Evolutionary conservation across 1,140 invertebrate species (phyloP), one percentile per base, ranked within the genome.

Genomic region (Drosophila malerkotliana): DNA sequence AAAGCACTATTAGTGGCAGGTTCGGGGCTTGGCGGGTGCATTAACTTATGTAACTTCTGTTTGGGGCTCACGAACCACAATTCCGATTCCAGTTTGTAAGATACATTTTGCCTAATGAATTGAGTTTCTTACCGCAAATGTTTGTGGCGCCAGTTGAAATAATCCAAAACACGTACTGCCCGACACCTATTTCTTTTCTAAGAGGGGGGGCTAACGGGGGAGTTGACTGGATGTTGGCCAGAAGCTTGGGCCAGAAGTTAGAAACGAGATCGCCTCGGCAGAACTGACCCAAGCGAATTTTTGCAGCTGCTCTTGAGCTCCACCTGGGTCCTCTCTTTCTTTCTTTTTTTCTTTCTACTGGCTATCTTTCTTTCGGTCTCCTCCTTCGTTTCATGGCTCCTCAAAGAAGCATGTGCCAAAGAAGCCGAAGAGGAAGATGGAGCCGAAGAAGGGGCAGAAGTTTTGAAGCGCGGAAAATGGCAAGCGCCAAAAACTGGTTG

Each of bases 401-500:
- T 58, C 66, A 21, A 21, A 21, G 21, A 21, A 21, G 21, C 34
- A 21, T 44, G 53, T 68, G 62, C 39, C 54, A 14, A 30, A 54
- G 68, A 53, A 53, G n/a, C 48, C 14, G 47, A 61, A 26, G 37
- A 34, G 49, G 18, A 52, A 59, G 45, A 51, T 72, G 48, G 32
- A 63, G 60, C 41, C n/a, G 48, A 72, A 52, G 47, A 52, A 68
- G 66, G 63, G 63, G 62, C 72, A 66, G 56, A 69, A 61, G 69
- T 72, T 56, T 68, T 85, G 67, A 77, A 85, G 76, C 75, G 76
- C 83, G 82, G 84, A 87, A 87, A 87, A 87, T 88, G 82, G 82
- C 79, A 87, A 87, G 80, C 83, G 75, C 83, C 83, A 77, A 87
- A 87, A 87, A 88, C 83, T 88, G 83, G 83, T 87, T 77, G 81